Percentiles rank a stretch among this genome's conserved stretches.
These are phyloP conservation scores for Boleophthalmus pectinirostris DNA, from an alignment of 2,113 vertebrate species.

Conservation along the genomic window DNA sequence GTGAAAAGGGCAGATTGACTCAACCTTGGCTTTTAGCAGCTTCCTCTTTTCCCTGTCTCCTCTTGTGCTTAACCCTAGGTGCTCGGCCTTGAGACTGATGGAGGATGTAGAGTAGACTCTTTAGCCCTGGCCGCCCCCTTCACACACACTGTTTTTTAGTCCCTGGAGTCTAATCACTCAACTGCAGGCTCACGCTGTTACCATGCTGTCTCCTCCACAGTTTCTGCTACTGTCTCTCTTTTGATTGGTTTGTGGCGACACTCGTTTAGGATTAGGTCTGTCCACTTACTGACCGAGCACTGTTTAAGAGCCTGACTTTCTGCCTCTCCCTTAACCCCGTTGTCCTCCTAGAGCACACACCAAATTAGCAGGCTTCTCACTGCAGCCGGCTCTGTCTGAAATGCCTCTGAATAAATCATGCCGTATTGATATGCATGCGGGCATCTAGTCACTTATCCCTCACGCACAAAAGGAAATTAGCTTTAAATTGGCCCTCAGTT, in stretches of 20 bases:
- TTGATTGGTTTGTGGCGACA: conserved; percentile 33
- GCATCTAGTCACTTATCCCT: conserved; percentile 5
- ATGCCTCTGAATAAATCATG: conserved; percentile 12
- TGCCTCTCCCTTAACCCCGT: conserved; percentile 11
- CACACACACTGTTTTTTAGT: conserved; percentile 20
- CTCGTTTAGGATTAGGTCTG: conserved; percentile 44
- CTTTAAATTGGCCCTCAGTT: conserved; percentile 30
- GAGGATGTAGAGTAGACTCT: conserved; percentile 32
- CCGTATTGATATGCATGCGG: conserved; percentile 24
- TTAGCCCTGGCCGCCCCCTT: conserved; percentile 27
- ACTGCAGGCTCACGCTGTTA: conserved; percentile 13
- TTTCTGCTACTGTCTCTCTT: conserved; percentile 14
- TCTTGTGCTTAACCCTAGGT: conserved; percentile 38
- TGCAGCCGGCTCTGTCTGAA: conserved; percentile 18
- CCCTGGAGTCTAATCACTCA: conserved; percentile 11
- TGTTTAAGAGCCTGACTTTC: conserved; percentile 30
- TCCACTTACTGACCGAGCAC: conserved; percentile 46
- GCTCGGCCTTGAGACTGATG: conserved; percentile 30
- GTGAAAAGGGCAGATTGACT: conserved; percentile 17
- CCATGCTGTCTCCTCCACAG: conserved; percentile 13
- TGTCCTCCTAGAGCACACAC: conserved; percentile 1
- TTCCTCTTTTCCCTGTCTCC: conserved; percentile 37
- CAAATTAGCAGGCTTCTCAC: conserved; percentile 17
- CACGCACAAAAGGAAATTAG: conserved; percentile 33
- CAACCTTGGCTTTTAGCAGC: conserved; percentile 36